A percentile compares a stretch with the other conserved stretches of the same genome.
Conservation (phyloP, 2,113 vertebrate species). For the Stomatorhinus ivindoensis region DNA sequence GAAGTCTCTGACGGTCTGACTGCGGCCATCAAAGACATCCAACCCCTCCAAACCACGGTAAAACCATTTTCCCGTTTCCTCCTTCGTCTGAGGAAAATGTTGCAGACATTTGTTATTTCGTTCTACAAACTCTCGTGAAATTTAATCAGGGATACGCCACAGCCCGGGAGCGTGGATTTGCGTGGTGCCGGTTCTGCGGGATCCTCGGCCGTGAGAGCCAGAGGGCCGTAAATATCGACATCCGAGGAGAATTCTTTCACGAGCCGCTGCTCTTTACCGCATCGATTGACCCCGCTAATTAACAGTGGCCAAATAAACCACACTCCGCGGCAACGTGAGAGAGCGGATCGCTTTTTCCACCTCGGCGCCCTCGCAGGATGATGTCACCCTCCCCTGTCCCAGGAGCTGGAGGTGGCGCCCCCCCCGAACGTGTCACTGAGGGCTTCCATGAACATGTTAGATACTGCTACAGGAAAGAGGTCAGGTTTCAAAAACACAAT, state of each 20-base stretch:
- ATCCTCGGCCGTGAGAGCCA: conserved; percentile 46
- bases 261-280: conserved; percentile 45
- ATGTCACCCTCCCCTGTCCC: background rate
- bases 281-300: conserved; percentile 62
- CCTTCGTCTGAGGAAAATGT: background rate
- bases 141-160: background rate
- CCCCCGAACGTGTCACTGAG: background rate
- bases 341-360: conserved; percentile 35
- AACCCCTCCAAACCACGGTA: background rate
- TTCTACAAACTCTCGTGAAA: background rate
- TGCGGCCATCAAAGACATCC: background rate
- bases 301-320: conserved; percentile 57
- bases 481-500: background rate
- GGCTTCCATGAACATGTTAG: background rate
- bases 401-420: background rate
- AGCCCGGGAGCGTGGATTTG: background rate
- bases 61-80: conserved; percentile 4
- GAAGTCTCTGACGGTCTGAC: background rate
- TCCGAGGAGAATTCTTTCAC: conserved; percentile 50
- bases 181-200: conserved; percentile 3
- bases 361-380: conserved; percentile 21
- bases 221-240: conserved; percentile 53
- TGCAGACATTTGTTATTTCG: background rate
- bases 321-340: conserved; percentile 24
- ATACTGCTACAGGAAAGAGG: background rate